Evolutionary conservation across 2,888 invertebrate genomes (phyloP).

Genomic region (Philhelius pedissequus): DNA sequence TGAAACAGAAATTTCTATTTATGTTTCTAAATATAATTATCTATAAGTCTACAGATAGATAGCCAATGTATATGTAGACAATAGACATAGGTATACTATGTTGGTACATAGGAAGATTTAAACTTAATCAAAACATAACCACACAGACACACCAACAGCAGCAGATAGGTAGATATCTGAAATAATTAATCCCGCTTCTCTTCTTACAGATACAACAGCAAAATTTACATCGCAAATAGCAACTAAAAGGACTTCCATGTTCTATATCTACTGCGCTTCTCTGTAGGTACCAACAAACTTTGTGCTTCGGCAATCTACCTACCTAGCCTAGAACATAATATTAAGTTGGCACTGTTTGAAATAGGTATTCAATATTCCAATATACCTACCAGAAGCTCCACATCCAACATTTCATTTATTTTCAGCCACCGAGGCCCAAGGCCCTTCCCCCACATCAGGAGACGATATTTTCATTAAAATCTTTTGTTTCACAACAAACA

Average conservation of each 20-base stretch:
- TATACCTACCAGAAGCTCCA: conserved; percentile 19
- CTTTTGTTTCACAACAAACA: conserved; percentile 68
- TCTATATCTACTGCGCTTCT: background rate
- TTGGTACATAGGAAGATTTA: background rate
- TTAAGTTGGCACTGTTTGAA: conserved; percentile 24
- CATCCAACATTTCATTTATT: conserved; percentile 3
- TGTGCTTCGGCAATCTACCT: background rate
- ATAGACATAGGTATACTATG: background rate
- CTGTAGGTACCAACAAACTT: background rate
- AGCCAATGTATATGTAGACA: too few relatives aligned
- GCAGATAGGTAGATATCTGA: conserved; percentile 29
- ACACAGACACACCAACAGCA: conserved; percentile 2
- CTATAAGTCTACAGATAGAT: too few relatives aligned
- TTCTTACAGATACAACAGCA: background rate
- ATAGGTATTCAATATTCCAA: conserved; percentile 56
- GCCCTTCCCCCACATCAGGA: conserved; percentile 25
- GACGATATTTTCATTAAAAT: conserved; percentile 69
- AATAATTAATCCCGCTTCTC: conserved; percentile 11
- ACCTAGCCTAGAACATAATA: background rate
- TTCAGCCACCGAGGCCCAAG: conserved; percentile 15
- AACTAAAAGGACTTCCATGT: background rate
- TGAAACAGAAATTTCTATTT: background rate
- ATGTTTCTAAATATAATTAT: background rate
- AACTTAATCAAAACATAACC: conserved; percentile 37
- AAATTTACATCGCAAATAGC: background rate